phyloP scores from a whole-genome alignment of 2,888 invertebrate genomes.

The Ischnura elegans region DNA sequence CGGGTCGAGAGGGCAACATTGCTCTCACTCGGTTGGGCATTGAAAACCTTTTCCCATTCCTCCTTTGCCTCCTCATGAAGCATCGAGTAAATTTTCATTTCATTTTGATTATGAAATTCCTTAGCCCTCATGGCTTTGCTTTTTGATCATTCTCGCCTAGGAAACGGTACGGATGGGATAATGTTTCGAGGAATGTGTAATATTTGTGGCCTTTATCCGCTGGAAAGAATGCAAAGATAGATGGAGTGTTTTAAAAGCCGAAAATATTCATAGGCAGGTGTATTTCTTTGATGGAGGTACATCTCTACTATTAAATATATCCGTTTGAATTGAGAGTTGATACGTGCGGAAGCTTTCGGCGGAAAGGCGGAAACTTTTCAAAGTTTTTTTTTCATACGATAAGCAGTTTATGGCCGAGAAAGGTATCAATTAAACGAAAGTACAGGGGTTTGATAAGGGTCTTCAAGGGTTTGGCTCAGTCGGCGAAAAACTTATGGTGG shows the following conservation, averaged over 20 bases:
- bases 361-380: background rate
- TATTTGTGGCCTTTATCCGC: background rate
- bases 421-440: slow-evolving; percentile 3
- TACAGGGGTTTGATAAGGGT: background rate
- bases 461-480: background rate
- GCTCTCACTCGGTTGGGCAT: background rate
- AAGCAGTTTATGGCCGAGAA: background rate
- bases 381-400: background rate
- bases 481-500: background rate
- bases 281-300: background rate
- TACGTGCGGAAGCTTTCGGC: background rate
- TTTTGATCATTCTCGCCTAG: background rate
- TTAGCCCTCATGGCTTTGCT: background rate
- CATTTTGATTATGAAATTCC: slow-evolving; percentile 31
- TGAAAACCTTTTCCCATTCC: background rate
- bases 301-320: background rate
- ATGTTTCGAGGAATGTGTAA: background rate
- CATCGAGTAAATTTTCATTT: background rate
- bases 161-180: background rate
- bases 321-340: background rate
- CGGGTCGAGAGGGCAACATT: background rate
- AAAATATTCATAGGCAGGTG: background rate
- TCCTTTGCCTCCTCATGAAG: background rate
- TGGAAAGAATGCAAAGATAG: background rate
- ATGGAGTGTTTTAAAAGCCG: background rate